Conservation (phyloP, 2,113 vertebrate genomes). For the Nanorana parkeri region DNA sequence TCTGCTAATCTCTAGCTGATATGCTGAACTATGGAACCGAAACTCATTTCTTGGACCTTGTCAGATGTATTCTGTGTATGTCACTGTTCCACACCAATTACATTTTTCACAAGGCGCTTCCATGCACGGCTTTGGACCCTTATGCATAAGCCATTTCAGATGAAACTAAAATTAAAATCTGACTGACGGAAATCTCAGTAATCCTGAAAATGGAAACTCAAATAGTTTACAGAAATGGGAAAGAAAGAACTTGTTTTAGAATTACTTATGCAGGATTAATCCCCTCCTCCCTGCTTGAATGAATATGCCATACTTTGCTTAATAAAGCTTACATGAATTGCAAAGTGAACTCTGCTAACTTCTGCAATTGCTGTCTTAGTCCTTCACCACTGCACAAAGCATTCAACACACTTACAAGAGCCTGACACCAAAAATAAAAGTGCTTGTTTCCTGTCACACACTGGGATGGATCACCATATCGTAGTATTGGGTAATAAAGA, state of each 20-base stretch:
- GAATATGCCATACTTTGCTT: slow-evolving; percentile 77
- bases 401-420: slow-evolving; percentile 61
- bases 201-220: slow-evolving; percentile 86
- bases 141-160: slow-evolving; percentile 77
- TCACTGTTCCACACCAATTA: slow-evolving; percentile 82
- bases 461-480: slow-evolving; percentile 23
- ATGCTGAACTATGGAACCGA: slow-evolving; percentile 73
- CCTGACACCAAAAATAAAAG: slow-evolving; percentile 67
- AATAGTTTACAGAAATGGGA: slow-evolving; percentile 83
- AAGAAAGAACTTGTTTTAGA: slow-evolving; percentile 81
- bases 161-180: slow-evolving; percentile 83
- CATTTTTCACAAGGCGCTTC: slow-evolving; percentile 78
- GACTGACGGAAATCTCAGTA: slow-evolving; percentile 83
- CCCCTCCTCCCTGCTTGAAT: slow-evolving; percentile 73
- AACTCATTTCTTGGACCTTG: slow-evolving; percentile 73
- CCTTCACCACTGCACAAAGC: slow-evolving; percentile 65
- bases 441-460: slow-evolving; percentile 28
- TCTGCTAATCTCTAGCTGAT: slow-evolving; percentile 78
- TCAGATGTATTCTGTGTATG: slow-evolving; percentile 76
- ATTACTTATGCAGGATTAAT: slow-evolving; percentile 86
- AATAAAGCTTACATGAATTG: slow-evolving; percentile 81
- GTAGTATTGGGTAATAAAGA: no score
- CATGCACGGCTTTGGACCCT: slow-evolving; percentile 76
- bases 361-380: slow-evolving; percentile 64
- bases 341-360: slow-evolving; percentile 72